A percentile compares a stretch with the other conserved stretches of the same genome.
Conservation (phyloP, 2,888 invertebrate species). For the Andrena marginata region DNA sequence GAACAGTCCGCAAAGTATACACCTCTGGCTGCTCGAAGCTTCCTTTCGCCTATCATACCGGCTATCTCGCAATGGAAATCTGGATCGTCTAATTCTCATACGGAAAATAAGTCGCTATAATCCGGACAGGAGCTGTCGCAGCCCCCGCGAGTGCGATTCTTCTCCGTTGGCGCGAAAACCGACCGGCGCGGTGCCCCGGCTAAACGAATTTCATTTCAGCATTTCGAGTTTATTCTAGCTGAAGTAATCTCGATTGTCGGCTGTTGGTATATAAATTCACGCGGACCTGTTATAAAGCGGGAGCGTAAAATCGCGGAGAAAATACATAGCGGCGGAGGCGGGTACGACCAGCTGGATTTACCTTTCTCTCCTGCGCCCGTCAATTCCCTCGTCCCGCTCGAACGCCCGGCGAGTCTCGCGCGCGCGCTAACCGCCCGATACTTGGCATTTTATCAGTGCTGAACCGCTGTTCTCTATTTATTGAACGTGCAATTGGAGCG, state of each 20-base stretch:
- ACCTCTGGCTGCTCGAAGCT: neutral
- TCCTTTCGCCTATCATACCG: neutral
- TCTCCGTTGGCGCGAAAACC: constrained; percentile 2
- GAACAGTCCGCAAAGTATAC: neutral
- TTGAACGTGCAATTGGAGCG: constrained; percentile 54
- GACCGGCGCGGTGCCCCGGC: neutral
- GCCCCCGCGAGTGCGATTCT: neutral
- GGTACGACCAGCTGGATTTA: neutral
- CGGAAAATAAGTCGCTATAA: neutral
- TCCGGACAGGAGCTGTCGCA: neutral
- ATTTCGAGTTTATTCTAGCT: constrained; percentile 16
- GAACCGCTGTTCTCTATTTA: constrained; percentile 49
- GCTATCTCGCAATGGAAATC: neutral
- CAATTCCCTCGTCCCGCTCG: constrained; percentile 18
- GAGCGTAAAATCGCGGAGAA: constrained; percentile 21
- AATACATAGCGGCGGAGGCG: neutral
- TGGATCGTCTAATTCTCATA: neutral
- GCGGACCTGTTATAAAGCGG: neutral
- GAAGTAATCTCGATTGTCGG: constrained; percentile 21
- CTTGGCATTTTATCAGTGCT: constrained; percentile 58
- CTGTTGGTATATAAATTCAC: constrained; percentile 7
- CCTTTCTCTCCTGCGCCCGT: constrained; percentile 12
- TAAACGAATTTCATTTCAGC: constrained; percentile 15
- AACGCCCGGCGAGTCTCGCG: neutral
- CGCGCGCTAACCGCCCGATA: constrained; percentile 13